A percentile compares a stretch with the other conserved stretches of the same genome.
Conservation (phyloP, 2,888 invertebrate species). For the Amiota mariae region DNA sequence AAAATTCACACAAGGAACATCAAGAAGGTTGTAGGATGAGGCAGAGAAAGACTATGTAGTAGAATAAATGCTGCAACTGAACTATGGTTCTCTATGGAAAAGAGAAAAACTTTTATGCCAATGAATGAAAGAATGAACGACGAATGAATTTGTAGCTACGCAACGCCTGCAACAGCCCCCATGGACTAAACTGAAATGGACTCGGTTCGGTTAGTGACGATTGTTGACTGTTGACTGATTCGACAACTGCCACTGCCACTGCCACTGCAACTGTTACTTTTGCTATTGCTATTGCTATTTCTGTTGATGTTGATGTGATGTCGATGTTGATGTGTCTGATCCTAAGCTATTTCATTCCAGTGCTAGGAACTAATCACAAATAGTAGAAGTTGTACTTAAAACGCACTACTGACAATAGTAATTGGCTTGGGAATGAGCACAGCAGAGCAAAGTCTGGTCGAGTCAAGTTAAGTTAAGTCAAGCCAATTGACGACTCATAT, state of each 20-base stretch:
- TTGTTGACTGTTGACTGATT: conserved; percentile 52
- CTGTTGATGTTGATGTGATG: conserved; percentile 6
- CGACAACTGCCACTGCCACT: conserved; percentile 22
- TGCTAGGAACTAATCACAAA: conserved; percentile 19
- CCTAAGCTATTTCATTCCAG: background rate
- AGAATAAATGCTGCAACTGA: conserved; percentile 8
- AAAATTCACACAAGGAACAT: conserved; percentile 19
- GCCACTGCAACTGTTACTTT: no score
- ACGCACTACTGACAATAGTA: conserved; percentile 57
- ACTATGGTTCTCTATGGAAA: conserved; percentile 24
- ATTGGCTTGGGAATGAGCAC: conserved; percentile 53
- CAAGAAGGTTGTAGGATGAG: background rate
- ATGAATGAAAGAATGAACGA: conserved; percentile 20
- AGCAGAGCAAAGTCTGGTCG: no score
- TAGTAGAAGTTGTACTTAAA: conserved; percentile 30
- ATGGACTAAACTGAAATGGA: conserved; percentile 6
- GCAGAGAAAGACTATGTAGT: background rate
- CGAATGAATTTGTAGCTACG: conserved; percentile 18
- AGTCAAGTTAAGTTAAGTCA: background rate
- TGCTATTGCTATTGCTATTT: no score
- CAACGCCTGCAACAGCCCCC: conserved; percentile 5
- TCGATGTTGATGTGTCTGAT: background rate
- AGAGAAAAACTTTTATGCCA: conserved; percentile 22
- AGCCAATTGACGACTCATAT: conserved; percentile 35
- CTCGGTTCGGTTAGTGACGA: conserved; percentile 2